Evolutionary conservation across 2,888 invertebrate species (phyloP).

Genomic region (Eurytoma californica): DNA sequence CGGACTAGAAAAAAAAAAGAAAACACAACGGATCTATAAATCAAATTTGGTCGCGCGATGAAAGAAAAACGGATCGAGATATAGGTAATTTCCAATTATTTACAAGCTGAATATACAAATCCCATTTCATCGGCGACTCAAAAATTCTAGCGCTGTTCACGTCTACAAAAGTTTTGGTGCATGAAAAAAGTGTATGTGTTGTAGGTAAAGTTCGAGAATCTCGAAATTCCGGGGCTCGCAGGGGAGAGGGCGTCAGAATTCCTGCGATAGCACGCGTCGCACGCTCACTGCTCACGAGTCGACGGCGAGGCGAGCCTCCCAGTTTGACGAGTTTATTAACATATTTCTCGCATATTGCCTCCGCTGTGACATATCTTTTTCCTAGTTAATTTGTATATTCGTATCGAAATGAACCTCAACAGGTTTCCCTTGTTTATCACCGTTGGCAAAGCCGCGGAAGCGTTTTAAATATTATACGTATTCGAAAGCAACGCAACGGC

Average conservation of each 20-base stretch:
- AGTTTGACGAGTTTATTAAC: slow-evolving; percentile 65
- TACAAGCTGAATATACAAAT: too few species aligned
- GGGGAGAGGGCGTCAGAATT: slow-evolving; percentile 21
- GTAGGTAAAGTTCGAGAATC: slow-evolving; percentile 30
- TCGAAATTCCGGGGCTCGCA: neutral
- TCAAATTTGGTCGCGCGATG: too few species aligned
- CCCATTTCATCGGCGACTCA: too few species aligned
- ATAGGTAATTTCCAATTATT: too few species aligned
- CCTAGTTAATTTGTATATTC: slow-evolving; percentile 19
- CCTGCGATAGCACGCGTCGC: slow-evolving; percentile 6
- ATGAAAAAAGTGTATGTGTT: too few species aligned
- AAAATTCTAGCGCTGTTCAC: neutral
- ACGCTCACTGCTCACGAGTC: slow-evolving; percentile 1
- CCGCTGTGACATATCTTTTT: slow-evolving; percentile 4
- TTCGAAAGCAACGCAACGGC: slow-evolving; percentile 28
- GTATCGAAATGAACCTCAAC: slow-evolving; percentile 9
- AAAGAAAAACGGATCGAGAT: too few species aligned
- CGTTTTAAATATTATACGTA: neutral
- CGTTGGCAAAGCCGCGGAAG: neutral
- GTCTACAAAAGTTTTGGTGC: neutral
- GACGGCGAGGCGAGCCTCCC: slow-evolving; percentile 61
- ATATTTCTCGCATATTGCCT: slow-evolving; percentile 59
- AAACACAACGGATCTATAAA: too few species aligned
- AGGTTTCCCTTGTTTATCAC: slow-evolving; percentile 22
- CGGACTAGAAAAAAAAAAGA: neutral